Evolutionary conservation across 2,888 invertebrate genomes (phyloP).

Genomic region (Acrocyrtus sp.): DNA sequence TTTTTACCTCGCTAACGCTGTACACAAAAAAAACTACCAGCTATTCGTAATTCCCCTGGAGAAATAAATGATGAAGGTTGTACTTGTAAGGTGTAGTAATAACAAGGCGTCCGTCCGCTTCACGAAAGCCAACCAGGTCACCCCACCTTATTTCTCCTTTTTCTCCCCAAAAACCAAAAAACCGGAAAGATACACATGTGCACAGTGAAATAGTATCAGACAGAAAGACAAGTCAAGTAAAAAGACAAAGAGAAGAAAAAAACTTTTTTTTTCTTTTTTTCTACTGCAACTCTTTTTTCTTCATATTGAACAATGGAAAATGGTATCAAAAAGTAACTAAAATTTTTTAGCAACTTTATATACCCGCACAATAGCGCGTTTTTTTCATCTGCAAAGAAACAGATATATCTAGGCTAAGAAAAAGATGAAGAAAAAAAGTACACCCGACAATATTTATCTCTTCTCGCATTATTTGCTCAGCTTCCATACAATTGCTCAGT

Average conservation of each 20-base stretch:
- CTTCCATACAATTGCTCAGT: background rate
- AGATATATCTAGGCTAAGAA: too few species aligned
- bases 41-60: background rate
- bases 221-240: conserved; percentile 1
- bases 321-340: too few species aligned
- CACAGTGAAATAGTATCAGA: background rate
- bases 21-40: background rate
- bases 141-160: too few species aligned
- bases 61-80: background rate
- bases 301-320: too few species aligned
- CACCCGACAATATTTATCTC: background rate
- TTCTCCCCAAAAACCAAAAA: background rate
- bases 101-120: background rate
- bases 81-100: background rate
- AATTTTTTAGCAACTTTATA: too few species aligned
- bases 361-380: too few species aligned
- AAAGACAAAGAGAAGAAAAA: background rate
- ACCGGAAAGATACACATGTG: conserved; percentile 5
- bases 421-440: background rate
- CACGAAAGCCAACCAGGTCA: conserved; percentile 5
- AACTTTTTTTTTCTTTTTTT: background rate
- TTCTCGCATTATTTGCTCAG: background rate
- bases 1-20: background rate
- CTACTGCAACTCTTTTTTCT: too few species aligned
- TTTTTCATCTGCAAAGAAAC: too few species aligned